These are phyloP conservation scores for Tachycineta bicolor DNA, from an alignment of 2,113 vertebrate genomes.

Conservation along the genomic window DNA sequence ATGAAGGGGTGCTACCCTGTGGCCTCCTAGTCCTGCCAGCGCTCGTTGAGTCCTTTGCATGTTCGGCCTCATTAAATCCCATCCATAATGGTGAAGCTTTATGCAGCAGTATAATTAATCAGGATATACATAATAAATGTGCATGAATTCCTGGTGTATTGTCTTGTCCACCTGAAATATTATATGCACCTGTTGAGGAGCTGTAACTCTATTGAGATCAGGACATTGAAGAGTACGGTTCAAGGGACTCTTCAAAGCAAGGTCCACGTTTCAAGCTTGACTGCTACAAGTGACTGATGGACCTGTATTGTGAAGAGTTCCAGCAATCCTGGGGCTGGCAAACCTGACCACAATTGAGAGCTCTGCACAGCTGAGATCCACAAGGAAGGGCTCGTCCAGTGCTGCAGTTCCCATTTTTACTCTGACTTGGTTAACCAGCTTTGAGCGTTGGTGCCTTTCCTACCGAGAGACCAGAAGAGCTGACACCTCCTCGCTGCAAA, in stretches of 20 bases:
- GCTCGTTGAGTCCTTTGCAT: not conserved
- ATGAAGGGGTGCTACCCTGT: not conserved
- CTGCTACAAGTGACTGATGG: not conserved
- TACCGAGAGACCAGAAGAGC: not conserved
- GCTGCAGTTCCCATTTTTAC: not conserved
- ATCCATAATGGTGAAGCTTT: not conserved
- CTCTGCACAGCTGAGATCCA: not conserved
- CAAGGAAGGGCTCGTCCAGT: not conserved
- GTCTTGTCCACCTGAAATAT: slow-evolving; percentile 6
- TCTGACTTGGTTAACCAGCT: not conserved
- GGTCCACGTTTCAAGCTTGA: not conserved
- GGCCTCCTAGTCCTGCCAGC: not conserved
- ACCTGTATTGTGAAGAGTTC: not conserved
- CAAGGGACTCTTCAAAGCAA: not conserved
- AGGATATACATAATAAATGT: not conserved
- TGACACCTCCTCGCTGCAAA: not conserved
- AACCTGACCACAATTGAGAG: not conserved
- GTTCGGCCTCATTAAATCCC: not conserved
- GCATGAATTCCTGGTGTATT: not conserved
- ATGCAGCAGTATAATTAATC: not conserved
- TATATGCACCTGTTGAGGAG: not conserved
- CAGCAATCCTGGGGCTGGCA: not conserved
- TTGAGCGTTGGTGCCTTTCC: not conserved
- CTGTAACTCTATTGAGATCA: not conserved
- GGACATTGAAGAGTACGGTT: not conserved